Base-by-base conservation (phyloP, 2,797 vertebrate species). In the Streptopelia turtur region DNA sequence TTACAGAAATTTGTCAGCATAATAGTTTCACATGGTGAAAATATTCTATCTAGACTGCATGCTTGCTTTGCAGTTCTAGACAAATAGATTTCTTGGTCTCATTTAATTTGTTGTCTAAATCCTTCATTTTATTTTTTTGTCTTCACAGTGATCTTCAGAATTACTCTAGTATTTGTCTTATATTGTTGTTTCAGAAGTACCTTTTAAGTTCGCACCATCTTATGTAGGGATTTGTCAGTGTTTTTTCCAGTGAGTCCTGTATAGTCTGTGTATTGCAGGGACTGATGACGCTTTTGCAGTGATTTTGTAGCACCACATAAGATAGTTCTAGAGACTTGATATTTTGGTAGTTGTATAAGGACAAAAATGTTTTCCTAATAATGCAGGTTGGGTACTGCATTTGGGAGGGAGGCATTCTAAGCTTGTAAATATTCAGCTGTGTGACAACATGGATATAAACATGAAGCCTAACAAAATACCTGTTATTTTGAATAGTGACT, bases 141-240 rank as follows among this genome's bases (percentile, higher is more conserved):
- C 17, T 47, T 33, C 30, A 37, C 11, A 49, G 47, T 35, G 56
- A 20, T 68, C 20, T 83, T 31, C 24, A 60, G 13, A 61, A 61
- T n/a, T 28, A 8, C 21, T 13, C 5, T 57, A 64, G 16, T 59
- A 53, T 28, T 87, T 47, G 30, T 53, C 24, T 76, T 61, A 22
- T 0, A 0, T 5, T 2, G 0, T 24, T 69, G 31, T 59, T 92
- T 80, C 10, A 64, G 64, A 74, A 41, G 22, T 63, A 18, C 28
- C 28, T 53, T 45, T 64, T 43, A 35, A 72, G 25, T 45, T 89
- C 23, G 18, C 7, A 16, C 10, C 7, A 18, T 37, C 13, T 24
- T 57, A 5, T 25, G 17, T 55, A 56, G 35, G 57, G 50, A 76
- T 31, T 66, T n/a, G 2, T 27, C 49, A n/a, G 4, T 84, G 60